Conservation (phyloP, 2,888 invertebrate species). For the Aporophyla lueneburgensis region DNA sequence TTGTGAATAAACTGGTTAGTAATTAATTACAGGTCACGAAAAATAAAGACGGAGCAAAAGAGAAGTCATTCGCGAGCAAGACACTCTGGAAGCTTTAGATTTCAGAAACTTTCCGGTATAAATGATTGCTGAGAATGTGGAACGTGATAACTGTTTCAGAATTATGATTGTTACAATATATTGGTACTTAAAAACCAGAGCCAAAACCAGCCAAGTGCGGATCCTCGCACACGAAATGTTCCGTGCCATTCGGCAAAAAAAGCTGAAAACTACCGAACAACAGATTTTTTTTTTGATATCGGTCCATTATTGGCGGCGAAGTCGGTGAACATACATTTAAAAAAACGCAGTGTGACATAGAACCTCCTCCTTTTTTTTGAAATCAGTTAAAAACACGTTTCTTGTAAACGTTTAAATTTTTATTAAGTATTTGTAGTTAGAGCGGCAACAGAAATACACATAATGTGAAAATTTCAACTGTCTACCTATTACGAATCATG, state of each 20-base stretch:
- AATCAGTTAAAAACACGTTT: not conserved
- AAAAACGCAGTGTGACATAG: too few species aligned
- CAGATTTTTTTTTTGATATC: too few species aligned
- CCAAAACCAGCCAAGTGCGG: not conserved
- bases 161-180: not conserved
- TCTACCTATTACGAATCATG: too few species aligned
- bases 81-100: not conserved
- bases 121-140: not conserved
- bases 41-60: constrained; percentile 1
- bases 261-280: too few species aligned
- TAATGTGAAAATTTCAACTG: too few species aligned
- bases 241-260: too few species aligned
- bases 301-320: too few species aligned
- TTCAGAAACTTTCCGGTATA: not conserved
- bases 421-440: too few species aligned
- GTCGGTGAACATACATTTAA: too few species aligned
- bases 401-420: too few species aligned
- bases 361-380: not conserved
- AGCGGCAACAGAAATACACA: too few species aligned
- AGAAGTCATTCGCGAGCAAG: not conserved
- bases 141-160: not conserved
- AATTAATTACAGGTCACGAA: not conserved
- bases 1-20: not conserved
- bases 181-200: not conserved
- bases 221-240: too few species aligned